phyloP scores from a whole-genome alignment of 1,140 invertebrate genomes.

The Pantala flavescens region DNA sequence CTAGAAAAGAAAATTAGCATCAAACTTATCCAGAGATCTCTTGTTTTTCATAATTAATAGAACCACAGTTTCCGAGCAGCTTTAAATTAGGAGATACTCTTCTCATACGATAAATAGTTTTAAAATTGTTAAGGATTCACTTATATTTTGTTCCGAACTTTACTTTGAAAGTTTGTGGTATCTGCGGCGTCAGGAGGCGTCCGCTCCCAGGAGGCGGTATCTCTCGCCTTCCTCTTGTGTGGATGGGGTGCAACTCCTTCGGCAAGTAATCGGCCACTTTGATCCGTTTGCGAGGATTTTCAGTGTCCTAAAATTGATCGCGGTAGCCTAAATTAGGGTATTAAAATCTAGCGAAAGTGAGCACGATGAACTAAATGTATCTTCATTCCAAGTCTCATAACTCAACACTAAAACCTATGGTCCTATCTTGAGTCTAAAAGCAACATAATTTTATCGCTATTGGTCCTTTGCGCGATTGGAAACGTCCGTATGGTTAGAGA shows the following conservation, averaged over 20 bases:
- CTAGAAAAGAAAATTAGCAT: too few relatives aligned
- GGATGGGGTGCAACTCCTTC: background rate
- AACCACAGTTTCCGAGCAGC: too few relatives aligned
- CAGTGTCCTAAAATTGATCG: background rate
- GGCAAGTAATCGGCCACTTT: conserved; percentile 8
- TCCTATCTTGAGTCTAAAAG: too few relatives aligned
- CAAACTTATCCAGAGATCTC: too few relatives aligned
- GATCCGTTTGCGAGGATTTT: background rate
- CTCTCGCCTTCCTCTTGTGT: background rate
- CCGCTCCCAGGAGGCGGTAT: background rate
- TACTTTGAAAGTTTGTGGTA: background rate
- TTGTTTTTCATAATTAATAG: too few relatives aligned
- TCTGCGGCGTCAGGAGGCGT: background rate
- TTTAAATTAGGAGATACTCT: too few relatives aligned
- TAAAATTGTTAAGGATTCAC: too few relatives aligned
- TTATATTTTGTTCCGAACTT: too few relatives aligned
- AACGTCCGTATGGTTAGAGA: too few relatives aligned
- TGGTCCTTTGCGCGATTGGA: too few relatives aligned
- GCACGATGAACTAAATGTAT: background rate
- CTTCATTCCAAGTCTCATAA: background rate
- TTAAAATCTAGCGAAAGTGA: background rate
- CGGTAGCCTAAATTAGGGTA: background rate
- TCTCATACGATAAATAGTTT: too few relatives aligned
- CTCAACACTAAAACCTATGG: background rate
- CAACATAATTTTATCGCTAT: too few relatives aligned